Evolutionary conservation across 2,888 invertebrate species (phyloP).

Genomic region (Acrobasis consociella): DNA sequence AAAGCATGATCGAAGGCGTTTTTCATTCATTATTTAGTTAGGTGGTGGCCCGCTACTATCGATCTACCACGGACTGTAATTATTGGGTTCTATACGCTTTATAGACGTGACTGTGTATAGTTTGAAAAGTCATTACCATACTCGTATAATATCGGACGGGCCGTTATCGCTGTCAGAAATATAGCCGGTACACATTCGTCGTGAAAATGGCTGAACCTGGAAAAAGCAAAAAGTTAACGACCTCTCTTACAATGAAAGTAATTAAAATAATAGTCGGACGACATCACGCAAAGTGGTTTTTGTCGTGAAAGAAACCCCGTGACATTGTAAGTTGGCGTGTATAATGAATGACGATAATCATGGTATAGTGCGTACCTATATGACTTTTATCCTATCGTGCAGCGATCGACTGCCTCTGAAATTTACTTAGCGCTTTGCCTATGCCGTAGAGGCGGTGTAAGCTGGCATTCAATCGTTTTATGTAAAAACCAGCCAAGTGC

Average conservation of each 20-base stretch:
- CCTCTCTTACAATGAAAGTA: slow-evolving; percentile 68
- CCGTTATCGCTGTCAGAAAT: slow-evolving; percentile 49
- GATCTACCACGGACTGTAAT: slow-evolving; percentile 57
- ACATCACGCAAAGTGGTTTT: slow-evolving; percentile 70
- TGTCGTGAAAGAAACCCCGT: slow-evolving; percentile 51
- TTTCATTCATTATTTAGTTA: slow-evolving; percentile 52
- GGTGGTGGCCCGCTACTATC: slow-evolving; percentile 46
- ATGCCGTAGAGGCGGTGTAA: slow-evolving; percentile 58
- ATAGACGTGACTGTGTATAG: slow-evolving; percentile 43
- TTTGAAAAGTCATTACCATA: slow-evolving; percentile 61
- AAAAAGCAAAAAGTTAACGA: slow-evolving; percentile 60
- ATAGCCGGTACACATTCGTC: slow-evolving; percentile 48
- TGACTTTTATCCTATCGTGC: slow-evolving; percentile 39
- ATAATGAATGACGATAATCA: slow-evolving; percentile 29
- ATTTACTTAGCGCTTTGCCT: slow-evolving; percentile 53
- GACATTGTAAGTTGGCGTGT: slow-evolving; percentile 46
- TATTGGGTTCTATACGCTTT: slow-evolving; percentile 45
- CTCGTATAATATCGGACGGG: slow-evolving; percentile 34
- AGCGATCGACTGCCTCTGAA: slow-evolving; percentile 39
- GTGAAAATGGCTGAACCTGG: slow-evolving; percentile 57
- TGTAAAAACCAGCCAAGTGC: no score
- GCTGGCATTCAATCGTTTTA: slow-evolving; percentile 66
- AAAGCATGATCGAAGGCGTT: slow-evolving; percentile 48
- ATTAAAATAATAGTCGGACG: slow-evolving; percentile 76
- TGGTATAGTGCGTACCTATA: slow-evolving; percentile 34